Base-by-base conservation (phyloP, 1,140 invertebrate genomes). In the Neodiprion lecontei region DNA sequence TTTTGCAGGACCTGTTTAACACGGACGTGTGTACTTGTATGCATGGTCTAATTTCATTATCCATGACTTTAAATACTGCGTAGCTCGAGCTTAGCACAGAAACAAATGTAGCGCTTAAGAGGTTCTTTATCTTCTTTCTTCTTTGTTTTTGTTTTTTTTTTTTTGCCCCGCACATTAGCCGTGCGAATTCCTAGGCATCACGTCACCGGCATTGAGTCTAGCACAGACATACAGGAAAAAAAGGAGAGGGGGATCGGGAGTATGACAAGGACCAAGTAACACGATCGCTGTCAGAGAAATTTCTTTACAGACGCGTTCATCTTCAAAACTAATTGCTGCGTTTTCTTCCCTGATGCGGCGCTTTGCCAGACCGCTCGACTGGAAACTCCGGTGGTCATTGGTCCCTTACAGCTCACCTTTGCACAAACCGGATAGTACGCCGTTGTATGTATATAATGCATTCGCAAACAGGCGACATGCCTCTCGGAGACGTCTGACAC, bases 111-210 rank as follows among this genome's bases (percentile, higher is more conserved):
- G 5, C 28, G 28, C 28, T 40, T 40, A 40, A 40, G 28, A 40
- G 28, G 1, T 40, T 40, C 28, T 40, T 40, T 40, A 40, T 40
- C 5, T 40, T 40, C 1, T 40, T 40, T 40, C 28, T 40, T 5
- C 28, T 40, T 21, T 21, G 17, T 21, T 21, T 21, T 17, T 17
- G 0, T 0, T 21, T 21, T 10, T 53, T 11, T 53, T 53, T 53
- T 61, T 61, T 61, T 61, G 53, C 9, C n/a, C 53, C n/a, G n/a
- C 11, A 17, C 53, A 61, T 61, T 61, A 61, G 53, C 53, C 53
- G 53, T 61, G n/a, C 53, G 53, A 61, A 61, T 61, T 61, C 53
- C 53, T 7, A 61, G n/a, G 53, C 53, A 61, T 61, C 53, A 61
- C 53, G 53, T 61, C 53, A 61, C 53, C n/a, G 53, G 53, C 53